These are phyloP conservation scores for Macrotrachela quadricornifera DNA, from an alignment of 1,140 invertebrate species.

Conservation along the genomic window DNA sequence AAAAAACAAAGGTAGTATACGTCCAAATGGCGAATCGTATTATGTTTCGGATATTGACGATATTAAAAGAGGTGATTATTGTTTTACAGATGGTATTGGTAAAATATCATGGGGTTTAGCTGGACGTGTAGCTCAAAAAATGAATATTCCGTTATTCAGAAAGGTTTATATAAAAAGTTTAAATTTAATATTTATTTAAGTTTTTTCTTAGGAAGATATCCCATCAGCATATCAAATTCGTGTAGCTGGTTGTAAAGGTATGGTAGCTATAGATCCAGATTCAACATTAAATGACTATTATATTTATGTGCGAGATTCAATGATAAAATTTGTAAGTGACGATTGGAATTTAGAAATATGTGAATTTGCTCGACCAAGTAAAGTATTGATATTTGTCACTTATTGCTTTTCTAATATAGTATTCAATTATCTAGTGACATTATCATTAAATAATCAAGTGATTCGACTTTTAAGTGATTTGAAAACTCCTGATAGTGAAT, in stretches of 20 bases:
- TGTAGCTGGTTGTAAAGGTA: slow-evolving; percentile 19
- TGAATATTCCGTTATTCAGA: slow-evolving; percentile 1
- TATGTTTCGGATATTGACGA: not conserved
- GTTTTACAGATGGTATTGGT: slow-evolving; percentile 18
- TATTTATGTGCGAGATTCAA: too few relatives aligned
- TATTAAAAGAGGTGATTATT: slow-evolving; percentile 10
- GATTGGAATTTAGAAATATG: too few relatives aligned
- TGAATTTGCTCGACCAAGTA: too few relatives aligned
- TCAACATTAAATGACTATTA: too few relatives aligned
- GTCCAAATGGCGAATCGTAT: not conserved
- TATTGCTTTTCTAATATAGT: too few relatives aligned
- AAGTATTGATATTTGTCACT: too few relatives aligned
- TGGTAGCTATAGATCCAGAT: slow-evolving; percentile 8
- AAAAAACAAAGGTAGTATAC: too few relatives aligned
- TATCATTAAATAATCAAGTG: too few relatives aligned
- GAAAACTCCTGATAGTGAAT: too few relatives aligned
- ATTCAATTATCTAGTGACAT: too few relatives aligned
- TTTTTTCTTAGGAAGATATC: slow-evolving; percentile 1
- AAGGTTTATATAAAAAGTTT: slow-evolving; percentile 8
- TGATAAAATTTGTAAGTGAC: too few relatives aligned
- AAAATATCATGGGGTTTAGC: slow-evolving; percentile 13
- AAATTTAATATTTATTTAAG: not conserved
- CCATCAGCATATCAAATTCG: slow-evolving; percentile 15
- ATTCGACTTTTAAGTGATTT: too few relatives aligned
- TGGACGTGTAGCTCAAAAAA: not conserved